phyloP scores from a whole-genome alignment of 1,140 invertebrate species.

The Campoletis sonorensis region DNA sequence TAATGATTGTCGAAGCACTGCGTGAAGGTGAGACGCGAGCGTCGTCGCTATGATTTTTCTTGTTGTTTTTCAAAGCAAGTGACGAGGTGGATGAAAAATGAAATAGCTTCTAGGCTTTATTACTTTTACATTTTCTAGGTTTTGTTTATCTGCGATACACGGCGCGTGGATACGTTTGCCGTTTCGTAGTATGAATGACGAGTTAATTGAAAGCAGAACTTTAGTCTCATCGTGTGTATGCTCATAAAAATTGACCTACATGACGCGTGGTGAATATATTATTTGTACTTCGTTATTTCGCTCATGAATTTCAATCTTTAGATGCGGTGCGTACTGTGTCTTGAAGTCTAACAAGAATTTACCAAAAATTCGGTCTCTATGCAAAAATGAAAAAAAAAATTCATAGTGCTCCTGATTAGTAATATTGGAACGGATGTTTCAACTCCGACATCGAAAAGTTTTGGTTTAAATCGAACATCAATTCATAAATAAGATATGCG shows the following conservation, averaged over 20 bases:
- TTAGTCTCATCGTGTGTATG: background rate
- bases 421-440: too few species aligned
- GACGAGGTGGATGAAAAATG: background rate
- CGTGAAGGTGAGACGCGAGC: background rate
- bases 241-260: slow-evolving; percentile 45
- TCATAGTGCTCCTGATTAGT: too few species aligned
- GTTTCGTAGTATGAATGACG: slow-evolving; percentile 26
- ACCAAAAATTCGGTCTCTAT: too few species aligned
- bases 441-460: too few species aligned
- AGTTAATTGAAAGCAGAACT: slow-evolving; percentile 36
- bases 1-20: background rate
- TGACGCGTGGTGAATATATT: background rate
- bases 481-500: too few species aligned
- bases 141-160: background rate
- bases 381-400: too few species aligned
- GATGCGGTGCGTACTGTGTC: background rate
- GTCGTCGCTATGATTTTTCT: slow-evolving; percentile 2
- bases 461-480: too few species aligned
- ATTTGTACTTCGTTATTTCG: background rate
- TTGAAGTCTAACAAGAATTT: background rate
- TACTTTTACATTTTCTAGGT: slow-evolving; percentile 22
- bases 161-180: background rate
- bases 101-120: slow-evolving; percentile 32
- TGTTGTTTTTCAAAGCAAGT: background rate
- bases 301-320: background rate